Percentiles rank a stretch among this genome's conserved stretches.
These are phyloP conservation scores for Drosophila formosana DNA, from an alignment of 2,888 invertebrate genomes.

Conservation along the genomic window DNA sequence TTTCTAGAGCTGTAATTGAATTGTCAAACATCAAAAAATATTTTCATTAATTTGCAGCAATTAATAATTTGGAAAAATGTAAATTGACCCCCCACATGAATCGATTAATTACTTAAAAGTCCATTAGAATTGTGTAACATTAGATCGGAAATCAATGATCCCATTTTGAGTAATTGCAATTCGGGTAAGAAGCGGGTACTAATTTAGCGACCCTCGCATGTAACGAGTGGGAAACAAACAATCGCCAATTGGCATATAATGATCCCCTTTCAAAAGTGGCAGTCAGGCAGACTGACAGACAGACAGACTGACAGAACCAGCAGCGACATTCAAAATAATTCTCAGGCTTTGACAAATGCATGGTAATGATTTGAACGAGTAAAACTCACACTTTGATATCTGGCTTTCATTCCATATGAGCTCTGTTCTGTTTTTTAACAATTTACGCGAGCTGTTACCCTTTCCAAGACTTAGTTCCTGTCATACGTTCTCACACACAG, in stretches of 20 bases:
- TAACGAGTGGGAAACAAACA: conserved; percentile 73
- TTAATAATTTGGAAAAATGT: neutral
- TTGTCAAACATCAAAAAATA: neutral
- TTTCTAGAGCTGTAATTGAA: neutral
- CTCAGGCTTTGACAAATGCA: conserved; percentile 78
- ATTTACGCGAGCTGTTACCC: conserved; percentile 75
- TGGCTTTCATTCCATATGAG: conserved; percentile 32
- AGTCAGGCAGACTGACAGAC: conserved; percentile 31
- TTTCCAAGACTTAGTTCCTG: conserved; percentile 43
- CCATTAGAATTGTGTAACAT: conserved; percentile 26
- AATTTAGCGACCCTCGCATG: conserved; percentile 47
- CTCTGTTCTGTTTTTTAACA: conserved; percentile 60
- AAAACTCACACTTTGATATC: conserved; percentile 67
- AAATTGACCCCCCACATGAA: conserved; percentile 4
- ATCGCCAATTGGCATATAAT: conserved; percentile 80
- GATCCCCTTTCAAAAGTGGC: conserved; percentile 66
- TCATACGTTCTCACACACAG: conserved; percentile 52
- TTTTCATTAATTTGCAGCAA: neutral
- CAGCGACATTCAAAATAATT: conserved; percentile 71
- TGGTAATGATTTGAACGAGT: conserved; percentile 56
- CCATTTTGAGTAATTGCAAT: conserved; percentile 49
- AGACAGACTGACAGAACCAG: conserved; percentile 62
- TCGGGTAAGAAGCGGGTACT: conserved; percentile 45
- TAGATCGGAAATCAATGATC: conserved; percentile 26
- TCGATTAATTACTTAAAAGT: conserved; percentile 29